These are phyloP conservation scores for Prietella phreatophila DNA, from an alignment of 2,113 vertebrate species.

Conservation along the genomic window DNA sequence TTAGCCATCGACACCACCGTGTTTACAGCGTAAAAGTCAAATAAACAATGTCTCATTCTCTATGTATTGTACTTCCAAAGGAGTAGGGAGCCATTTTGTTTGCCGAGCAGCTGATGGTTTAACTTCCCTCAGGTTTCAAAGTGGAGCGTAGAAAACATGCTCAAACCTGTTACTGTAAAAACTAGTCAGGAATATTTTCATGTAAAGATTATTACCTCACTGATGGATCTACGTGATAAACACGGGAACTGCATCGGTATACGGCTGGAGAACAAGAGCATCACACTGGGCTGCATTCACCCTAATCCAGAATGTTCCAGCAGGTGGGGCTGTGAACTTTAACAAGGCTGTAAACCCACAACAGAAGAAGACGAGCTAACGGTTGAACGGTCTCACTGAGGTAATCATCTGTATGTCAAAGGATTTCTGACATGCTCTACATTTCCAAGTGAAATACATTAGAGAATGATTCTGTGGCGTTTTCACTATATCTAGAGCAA, in stretches of 20 bases:
- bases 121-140: neutral
- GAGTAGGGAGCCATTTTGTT: neutral
- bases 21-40: too few relatives aligned
- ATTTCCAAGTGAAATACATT: neutral
- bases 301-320: neutral
- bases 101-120: neutral
- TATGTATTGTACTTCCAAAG: too few relatives aligned
- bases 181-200: neutral
- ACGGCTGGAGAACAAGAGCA: too few relatives aligned
- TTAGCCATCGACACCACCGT: too few relatives aligned
- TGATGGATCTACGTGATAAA: neutral
- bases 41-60: too few relatives aligned
- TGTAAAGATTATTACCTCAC: neutral
- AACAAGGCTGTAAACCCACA: neutral
- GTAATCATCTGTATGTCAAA: neutral
- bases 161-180: neutral
- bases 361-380: neutral
- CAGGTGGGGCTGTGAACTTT: neutral
- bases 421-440: neutral
- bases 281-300: neutral
- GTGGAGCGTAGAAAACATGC: neutral
- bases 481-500: too few relatives aligned
- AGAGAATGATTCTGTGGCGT: too few relatives aligned
- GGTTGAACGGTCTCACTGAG: neutral
- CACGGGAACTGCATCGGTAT: too few relatives aligned